Base-by-base conservation (phyloP, 2,113 vertebrate species). In the Phaethon lepturus region DNA sequence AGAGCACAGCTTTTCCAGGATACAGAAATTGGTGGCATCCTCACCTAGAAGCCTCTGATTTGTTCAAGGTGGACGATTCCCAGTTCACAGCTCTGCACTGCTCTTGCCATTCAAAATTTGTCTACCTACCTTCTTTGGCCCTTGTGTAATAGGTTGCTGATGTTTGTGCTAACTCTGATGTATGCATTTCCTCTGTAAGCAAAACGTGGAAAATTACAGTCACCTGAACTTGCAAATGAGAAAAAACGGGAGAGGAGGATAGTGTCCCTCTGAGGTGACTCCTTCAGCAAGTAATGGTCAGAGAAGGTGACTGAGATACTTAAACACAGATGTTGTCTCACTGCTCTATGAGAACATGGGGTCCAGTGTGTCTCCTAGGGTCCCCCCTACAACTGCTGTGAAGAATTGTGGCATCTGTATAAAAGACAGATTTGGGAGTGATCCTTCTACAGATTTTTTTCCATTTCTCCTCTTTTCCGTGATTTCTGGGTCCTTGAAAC, bases 101-200 rank as follows among this genome's bases (percentile, higher is more conserved):
- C 1, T 63, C 13, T 4, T 66, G 59, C 50, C 8, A 28, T 53
- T 83, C 33, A 82, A 24, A 79, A 60, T 68, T 59, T 83, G 18
- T 3, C 35, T 29, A 4, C 66, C 63, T 71, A 3, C 45, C 10
- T 78, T 49, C 28, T 90, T 58, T 56, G 60, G 24, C 25, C 25
- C 3, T 44, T 5, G 0, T 44, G 42, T 68, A 53, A 38, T 18
- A 44, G 0, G 1, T 40, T 67, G 25, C 11, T 85, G 47, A 16
- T 78, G 12, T 62, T 75, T 64, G 62, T 88, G n/a, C 77, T 33
- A 17, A 29, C 63, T 75, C 31, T 58, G 13, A 50, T 19, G 3
- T 58, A 5, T 26, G 16, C n/a, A 2, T 75, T 71, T 84, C 26
- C 25, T 85, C 35, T 62, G 16, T 53, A 67, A 77, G 47, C 1